A percentile compares a stretch with the other conserved stretches of the same genome.
phyloP scores from a whole-genome alignment of 2,113 vertebrate genomes.

The Hiodon alosoides region DNA sequence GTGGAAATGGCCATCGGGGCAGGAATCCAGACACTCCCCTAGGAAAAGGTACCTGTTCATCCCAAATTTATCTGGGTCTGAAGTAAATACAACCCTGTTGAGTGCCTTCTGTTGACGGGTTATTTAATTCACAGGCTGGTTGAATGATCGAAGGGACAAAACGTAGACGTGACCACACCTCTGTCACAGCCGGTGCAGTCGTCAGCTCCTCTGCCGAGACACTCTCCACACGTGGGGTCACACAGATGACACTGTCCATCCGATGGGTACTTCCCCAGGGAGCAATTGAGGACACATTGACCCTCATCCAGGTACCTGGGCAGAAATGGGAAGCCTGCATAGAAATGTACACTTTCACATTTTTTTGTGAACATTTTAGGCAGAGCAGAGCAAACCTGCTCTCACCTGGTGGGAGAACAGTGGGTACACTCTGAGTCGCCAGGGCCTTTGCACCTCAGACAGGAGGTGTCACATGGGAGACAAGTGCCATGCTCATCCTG shows the following conservation, averaged over 20 bases:
- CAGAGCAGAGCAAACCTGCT: not conserved
- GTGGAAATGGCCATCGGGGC: slow-evolving; percentile 67
- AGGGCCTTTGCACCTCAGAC: slow-evolving; percentile 75
- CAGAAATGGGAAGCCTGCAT: not conserved
- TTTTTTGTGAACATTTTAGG: no score
- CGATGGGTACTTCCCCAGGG: slow-evolving; percentile 68
- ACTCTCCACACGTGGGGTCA: slow-evolving; percentile 79
- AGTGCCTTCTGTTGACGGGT: not conserved
- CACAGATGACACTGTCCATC: slow-evolving; percentile 73
- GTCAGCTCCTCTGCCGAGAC: slow-evolving; percentile 67
- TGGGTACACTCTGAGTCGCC: slow-evolving; percentile 64
- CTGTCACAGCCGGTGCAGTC: slow-evolving; percentile 77
- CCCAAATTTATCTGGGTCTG: slow-evolving; percentile 67
- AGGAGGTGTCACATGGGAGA: slow-evolving; percentile 69
- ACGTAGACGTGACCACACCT: slow-evolving; percentile 57
- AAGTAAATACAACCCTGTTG: no score
- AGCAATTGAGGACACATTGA: slow-evolving; percentile 63
- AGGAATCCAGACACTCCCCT: slow-evolving; percentile 69
- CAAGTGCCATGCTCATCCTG: slow-evolving; percentile 62
- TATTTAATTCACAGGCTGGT: no score
- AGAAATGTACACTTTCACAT: no score
- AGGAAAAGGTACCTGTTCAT: slow-evolving; percentile 61
- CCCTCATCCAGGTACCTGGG: slow-evolving; percentile 75
- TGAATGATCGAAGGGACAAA: no score
- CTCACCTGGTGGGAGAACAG: slow-evolving; percentile 70